phyloP scores from a whole-genome alignment of 2,113 vertebrate species.

The Nyctereutes procyonoides region DNA sequence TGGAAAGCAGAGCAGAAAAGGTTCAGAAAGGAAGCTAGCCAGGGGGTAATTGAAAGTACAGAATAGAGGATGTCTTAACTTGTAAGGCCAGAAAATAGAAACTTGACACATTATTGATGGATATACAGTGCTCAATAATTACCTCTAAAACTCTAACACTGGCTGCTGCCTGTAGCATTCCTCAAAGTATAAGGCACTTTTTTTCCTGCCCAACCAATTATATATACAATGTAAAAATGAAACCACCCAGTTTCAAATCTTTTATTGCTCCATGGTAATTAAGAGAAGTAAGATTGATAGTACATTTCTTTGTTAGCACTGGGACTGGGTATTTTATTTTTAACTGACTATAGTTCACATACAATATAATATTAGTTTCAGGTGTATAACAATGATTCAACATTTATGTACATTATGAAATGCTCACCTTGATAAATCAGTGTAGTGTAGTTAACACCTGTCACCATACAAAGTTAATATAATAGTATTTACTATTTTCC shows the following conservation, averaged over 20 bases:
- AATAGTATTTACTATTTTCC: neutral
- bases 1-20: too few species aligned
- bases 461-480: neutral
- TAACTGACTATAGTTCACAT: neutral
- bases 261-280: slow-evolving; percentile 48
- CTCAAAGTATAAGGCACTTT: neutral
- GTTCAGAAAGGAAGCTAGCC: neutral
- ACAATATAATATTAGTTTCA: neutral
- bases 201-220: neutral
- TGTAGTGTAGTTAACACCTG: neutral
- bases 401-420: neutral
- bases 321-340: neutral
- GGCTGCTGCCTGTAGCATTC: neutral
- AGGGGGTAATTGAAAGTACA: neutral
- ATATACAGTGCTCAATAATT: neutral
- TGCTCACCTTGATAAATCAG: neutral
- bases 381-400: neutral
- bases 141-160: neutral
- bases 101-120: neutral
- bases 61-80: neutral
- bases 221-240: neutral
- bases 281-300: neutral
- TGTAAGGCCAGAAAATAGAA: slow-evolving; percentile 23
- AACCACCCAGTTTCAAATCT: slow-evolving; percentile 6
- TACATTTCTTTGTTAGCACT: neutral